A percentile compares a stretch with the other conserved stretches of the same genome.
phyloP scores from a whole-genome alignment of 2,113 vertebrate species.

The Pangasianodon gigas region DNA sequence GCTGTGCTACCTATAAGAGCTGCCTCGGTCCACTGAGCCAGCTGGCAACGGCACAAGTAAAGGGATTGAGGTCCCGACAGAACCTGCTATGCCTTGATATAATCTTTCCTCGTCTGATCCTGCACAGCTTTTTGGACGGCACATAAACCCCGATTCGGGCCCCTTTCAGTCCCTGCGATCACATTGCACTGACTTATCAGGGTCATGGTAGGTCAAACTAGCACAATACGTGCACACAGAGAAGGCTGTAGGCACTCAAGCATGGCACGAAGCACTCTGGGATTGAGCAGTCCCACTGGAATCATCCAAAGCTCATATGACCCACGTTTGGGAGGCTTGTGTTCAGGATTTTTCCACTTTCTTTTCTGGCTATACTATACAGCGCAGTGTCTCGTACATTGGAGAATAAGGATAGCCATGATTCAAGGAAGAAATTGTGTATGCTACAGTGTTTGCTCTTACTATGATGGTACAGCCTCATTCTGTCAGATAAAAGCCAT shows the following conservation, averaged over 20 bases:
- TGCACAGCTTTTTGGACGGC: constrained; percentile 3
- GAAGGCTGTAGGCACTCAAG: constrained; percentile 48
- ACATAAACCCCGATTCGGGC: constrained; percentile 11
- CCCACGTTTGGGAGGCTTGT: background rate
- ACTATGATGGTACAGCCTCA: background rate
- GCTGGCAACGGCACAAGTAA: constrained; percentile 30
- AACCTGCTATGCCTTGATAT: constrained; percentile 25
- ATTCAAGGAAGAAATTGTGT: background rate
- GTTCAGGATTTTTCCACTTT: background rate
- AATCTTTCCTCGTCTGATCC: constrained; percentile 29
- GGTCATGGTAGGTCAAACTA: constrained; percentile 23
- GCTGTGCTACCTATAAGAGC: background rate
- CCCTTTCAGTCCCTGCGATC: constrained; percentile 27
- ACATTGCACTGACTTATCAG: constrained; percentile 39
- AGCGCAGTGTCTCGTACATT: background rate
- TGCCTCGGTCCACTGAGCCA: background rate
- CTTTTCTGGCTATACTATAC: background rate
- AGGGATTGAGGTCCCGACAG: constrained; percentile 16
- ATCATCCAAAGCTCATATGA: background rate
- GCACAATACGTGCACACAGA: constrained; percentile 56
- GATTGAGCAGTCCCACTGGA: constrained; percentile 30
- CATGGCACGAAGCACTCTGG: constrained; percentile 18
- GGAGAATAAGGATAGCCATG: background rate
- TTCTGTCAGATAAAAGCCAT: background rate
- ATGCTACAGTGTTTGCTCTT: background rate